Conservation (phyloP, 2,888 invertebrate species). For the Mayetiola destructor region DNA sequence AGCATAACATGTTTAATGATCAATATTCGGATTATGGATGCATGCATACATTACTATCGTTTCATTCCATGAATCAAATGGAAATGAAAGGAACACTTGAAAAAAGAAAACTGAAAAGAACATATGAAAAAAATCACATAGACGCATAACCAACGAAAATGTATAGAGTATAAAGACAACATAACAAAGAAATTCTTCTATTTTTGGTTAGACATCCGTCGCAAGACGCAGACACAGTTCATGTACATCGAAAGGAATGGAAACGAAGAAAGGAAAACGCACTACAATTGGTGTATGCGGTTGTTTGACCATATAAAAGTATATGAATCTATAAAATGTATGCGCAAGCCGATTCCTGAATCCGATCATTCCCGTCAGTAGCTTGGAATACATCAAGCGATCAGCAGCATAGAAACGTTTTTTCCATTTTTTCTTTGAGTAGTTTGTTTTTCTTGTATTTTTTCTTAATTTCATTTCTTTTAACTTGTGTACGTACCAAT, state of each 20-base stretch:
- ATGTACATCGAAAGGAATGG: neutral
- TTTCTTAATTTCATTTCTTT: neutral
- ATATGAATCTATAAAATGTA: no score
- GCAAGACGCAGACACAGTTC: neutral
- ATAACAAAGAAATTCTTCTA: neutral
- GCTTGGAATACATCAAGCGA: slow-evolving; percentile 10
- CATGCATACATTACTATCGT: slow-evolving; percentile 8
- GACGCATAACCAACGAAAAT: neutral
- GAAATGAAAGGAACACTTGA: slow-evolving; percentile 1
- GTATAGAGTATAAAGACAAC: neutral
- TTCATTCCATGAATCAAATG: neutral
- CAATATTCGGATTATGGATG: neutral
- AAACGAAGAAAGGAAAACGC: neutral
- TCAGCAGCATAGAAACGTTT: slow-evolving; percentile 1
- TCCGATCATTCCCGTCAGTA: slow-evolving; percentile 13
- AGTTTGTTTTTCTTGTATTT: neutral
- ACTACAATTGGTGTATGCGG: neutral
- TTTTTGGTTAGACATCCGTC: neutral
- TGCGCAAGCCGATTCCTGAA: slow-evolving; percentile 6
- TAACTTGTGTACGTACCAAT: slow-evolving; percentile 8
- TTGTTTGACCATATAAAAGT: neutral
- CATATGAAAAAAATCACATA: neutral
- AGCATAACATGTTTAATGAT: no score
- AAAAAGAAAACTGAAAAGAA: neutral
- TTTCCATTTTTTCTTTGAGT: neutral